These are phyloP conservation scores for Platygyra sinensis DNA, from an alignment of 64 coral and sea anemone genomes.

Conservation along the genomic window DNA sequence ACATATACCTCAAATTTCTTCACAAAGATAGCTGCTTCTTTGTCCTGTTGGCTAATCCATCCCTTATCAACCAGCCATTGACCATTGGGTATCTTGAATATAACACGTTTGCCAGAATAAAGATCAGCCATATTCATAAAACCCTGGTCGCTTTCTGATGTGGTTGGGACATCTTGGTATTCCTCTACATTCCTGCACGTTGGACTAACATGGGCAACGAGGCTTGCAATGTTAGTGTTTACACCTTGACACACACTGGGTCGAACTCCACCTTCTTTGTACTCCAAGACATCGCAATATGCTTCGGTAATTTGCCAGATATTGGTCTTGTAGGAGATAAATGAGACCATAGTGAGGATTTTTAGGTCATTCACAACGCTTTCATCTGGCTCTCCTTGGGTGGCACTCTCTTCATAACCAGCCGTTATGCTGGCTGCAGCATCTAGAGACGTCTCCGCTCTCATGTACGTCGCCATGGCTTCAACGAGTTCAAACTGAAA, in stretches of 20 bases:
- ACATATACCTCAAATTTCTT: slow-evolving; percentile 31
- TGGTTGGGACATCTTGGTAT: slow-evolving; percentile 17
- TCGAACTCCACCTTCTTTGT: slow-evolving; percentile 31
- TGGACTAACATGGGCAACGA: slow-evolving; percentile 16
- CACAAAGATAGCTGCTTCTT: slow-evolving; percentile 4
- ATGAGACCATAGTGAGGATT: not conserved
- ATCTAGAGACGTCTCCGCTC: slow-evolving; percentile 5
- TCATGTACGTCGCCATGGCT: slow-evolving; percentile 26
- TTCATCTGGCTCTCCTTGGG: not conserved
- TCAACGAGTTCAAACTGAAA: slow-evolving; percentile 44
- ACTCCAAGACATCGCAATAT: slow-evolving; percentile 13
- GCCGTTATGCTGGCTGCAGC: not conserved
- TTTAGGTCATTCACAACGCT: not conserved
- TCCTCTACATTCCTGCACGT: slow-evolving; percentile 5
- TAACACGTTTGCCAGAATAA: not conserved
- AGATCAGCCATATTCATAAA: slow-evolving; percentile 22
- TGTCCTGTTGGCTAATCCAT: slow-evolving; percentile 1
- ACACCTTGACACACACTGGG: slow-evolving; percentile 24
- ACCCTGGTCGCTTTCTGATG: not conserved
- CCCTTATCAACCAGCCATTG: slow-evolving; percentile 21
- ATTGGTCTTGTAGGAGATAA: slow-evolving; percentile 29
- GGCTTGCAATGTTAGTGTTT: slow-evolving; percentile 7
- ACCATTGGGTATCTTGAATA: slow-evolving; percentile 6
- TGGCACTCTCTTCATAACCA: slow-evolving; percentile 20
- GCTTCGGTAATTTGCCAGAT: slow-evolving; percentile 2